Conservation (phyloP, 2,797 vertebrate species). For the Macropodus opercularis region DNA sequence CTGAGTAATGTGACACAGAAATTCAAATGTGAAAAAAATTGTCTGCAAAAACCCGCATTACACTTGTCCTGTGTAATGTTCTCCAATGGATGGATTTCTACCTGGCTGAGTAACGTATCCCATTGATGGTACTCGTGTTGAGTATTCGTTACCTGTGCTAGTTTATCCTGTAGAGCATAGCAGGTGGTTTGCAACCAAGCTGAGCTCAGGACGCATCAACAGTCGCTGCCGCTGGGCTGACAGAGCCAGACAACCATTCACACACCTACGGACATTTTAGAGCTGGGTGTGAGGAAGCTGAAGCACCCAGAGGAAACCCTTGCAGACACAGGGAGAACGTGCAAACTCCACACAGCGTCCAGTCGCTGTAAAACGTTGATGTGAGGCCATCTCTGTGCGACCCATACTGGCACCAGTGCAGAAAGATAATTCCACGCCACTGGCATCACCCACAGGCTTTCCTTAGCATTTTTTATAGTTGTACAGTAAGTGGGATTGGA, state of each 20-base stretch:
- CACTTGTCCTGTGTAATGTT: no score
- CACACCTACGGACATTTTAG: no score
- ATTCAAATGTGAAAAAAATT: no score
- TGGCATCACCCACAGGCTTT: slow-evolving; percentile 13
- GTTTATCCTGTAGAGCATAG: background rate
- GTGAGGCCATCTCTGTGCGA: background rate
- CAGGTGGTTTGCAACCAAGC: background rate
- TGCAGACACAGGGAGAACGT: background rate
- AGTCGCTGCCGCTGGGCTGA: no score
- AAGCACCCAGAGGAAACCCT: background rate
- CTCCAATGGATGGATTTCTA: background rate
- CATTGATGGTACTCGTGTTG: background rate
- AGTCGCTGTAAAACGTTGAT: background rate
- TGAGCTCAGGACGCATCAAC: background rate
- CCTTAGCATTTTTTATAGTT: slow-evolving; percentile 23
- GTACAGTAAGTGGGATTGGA: slow-evolving; percentile 30
- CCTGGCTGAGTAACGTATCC: background rate
- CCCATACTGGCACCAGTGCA: background rate
- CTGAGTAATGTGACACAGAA: no score
- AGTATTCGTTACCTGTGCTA: background rate
- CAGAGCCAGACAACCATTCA: no score
- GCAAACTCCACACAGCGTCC: background rate
- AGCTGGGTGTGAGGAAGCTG: background rate
- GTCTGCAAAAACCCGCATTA: no score
- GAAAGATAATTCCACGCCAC: slow-evolving; percentile 1